These are phyloP conservation scores for Murina feae DNA, from an alignment of 2,113 vertebrate species.

Conservation along the genomic window DNA sequence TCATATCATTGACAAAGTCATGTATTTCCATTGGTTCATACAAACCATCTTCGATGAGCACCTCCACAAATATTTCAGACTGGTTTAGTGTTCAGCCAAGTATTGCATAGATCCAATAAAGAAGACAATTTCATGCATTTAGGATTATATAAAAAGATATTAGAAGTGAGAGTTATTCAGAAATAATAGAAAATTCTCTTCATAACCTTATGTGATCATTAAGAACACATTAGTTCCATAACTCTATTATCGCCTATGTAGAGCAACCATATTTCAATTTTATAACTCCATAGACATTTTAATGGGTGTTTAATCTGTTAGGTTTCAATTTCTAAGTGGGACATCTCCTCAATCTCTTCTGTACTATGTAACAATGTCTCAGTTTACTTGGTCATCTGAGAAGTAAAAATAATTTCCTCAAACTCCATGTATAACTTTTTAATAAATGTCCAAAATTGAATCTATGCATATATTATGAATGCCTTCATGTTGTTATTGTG, in stretches of 20 bases:
- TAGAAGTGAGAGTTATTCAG: background rate
- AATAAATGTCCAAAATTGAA: conserved; percentile 3
- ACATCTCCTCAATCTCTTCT: conserved; percentile 28
- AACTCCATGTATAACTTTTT: background rate
- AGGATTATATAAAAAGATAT: background rate
- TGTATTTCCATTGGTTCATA: background rate
- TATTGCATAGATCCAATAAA: background rate
- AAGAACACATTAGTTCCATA: conserved; percentile 52
- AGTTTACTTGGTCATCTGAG: conserved; percentile 7
- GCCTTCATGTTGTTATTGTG: background rate
- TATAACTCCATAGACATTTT: conserved; percentile 37
- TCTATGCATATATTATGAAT: background rate
- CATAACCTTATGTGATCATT: conserved; percentile 34
- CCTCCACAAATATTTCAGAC: background rate
- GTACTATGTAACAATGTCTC: background rate
- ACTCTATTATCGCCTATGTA: conserved; percentile 35
- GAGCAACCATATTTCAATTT: conserved; percentile 57
- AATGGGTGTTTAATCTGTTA: conserved; percentile 56
- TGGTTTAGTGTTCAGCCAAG: background rate
- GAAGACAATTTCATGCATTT: background rate
- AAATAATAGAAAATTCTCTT: conserved; percentile 31
- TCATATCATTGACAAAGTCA: background rate
- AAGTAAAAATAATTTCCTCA: conserved; percentile 27
- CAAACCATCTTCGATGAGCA: background rate
- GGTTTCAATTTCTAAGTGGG: conserved; percentile 38